A percentile compares a stretch with the other conserved stretches of the same genome.
phyloP scores from a whole-genome alignment of 2,888 invertebrate genomes.

The Pheosia tremula region DNA sequence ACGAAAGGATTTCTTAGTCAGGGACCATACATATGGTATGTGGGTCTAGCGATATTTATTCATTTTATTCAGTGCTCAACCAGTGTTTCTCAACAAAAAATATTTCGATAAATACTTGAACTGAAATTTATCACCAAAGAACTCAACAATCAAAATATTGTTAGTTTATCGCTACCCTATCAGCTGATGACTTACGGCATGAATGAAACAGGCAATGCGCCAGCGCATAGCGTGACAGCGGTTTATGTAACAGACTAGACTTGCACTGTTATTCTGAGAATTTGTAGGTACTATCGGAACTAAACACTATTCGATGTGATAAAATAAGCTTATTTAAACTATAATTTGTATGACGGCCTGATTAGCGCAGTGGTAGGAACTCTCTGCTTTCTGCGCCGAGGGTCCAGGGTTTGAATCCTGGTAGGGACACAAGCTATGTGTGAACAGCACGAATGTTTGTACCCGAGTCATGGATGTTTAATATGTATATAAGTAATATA shows the following conservation, averaged over 20 bases:
- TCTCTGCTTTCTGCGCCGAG: no score
- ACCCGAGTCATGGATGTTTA: no score
- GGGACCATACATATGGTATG: no score
- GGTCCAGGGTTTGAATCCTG: no score
- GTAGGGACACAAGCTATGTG: no score
- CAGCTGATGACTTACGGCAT: constrained; percentile 18
- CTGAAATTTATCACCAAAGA: background rate
- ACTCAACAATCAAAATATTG: background rate
- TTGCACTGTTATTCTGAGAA: constrained; percentile 24
- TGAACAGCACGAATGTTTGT: no score
- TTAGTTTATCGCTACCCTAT: constrained; percentile 1
- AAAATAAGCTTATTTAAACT: background rate
- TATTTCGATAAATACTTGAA: background rate
- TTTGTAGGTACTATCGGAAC: constrained; percentile 7
- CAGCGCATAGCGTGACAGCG: constrained; percentile 22
- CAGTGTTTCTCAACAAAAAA: no score
- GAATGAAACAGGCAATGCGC: constrained; percentile 12
- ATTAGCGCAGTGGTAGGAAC: no score
- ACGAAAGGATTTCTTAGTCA: no score
- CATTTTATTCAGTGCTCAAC: no score
- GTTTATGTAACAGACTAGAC: constrained; percentile 43
- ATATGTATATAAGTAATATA: no score
- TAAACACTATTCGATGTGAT: background rate
- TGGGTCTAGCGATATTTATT: no score
- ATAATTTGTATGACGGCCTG: background rate